A percentile compares a stretch with the other conserved stretches of the same genome.
These are phyloP conservation scores for Hippoglossus hippoglossus DNA, from an alignment of 2,797 vertebrate species.

Conservation along the genomic window DNA sequence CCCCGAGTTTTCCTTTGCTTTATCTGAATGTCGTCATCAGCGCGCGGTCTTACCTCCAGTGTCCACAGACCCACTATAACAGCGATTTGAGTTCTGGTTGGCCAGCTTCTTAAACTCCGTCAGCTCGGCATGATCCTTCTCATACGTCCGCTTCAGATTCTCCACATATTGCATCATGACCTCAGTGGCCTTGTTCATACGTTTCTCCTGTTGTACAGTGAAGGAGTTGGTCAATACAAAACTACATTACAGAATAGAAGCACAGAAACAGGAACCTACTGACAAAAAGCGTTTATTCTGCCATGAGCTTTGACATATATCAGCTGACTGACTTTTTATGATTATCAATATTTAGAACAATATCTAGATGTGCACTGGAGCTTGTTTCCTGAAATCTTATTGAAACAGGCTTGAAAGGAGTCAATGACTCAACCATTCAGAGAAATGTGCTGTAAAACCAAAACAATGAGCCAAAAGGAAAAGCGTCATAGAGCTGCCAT, in stretches of 20 bases:
- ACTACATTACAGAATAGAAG: background rate
- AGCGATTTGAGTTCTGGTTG: slow-evolving; percentile 97
- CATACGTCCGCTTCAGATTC: slow-evolving; percentile 97
- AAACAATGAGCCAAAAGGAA: background rate
- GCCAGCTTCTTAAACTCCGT: slow-evolving; percentile 98
- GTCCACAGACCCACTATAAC: slow-evolving; percentile 89
- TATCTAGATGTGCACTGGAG: no score
- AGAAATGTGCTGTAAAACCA: background rate
- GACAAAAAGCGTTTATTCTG: no score
- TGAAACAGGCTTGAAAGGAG: background rate
- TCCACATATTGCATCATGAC: slow-evolving; percentile 99
- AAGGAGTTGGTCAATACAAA: background rate
- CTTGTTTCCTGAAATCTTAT: no score
- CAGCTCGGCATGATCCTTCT: slow-evolving; percentile 97
- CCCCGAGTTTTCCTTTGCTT: background rate
- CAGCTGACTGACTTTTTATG: no score
- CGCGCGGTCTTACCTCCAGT: slow-evolving; percentile 75
- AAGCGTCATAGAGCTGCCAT: no score
- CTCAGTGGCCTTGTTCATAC: slow-evolving; percentile 97
- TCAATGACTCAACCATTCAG: background rate
- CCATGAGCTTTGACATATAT: no score
- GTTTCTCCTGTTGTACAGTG: slow-evolving; percentile 89
- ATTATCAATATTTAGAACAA: no score
- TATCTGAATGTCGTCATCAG: background rate
- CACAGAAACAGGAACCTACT: background rate